Conservation (phyloP, 2,797 vertebrate species). For the Xerus rutilus region DNA sequence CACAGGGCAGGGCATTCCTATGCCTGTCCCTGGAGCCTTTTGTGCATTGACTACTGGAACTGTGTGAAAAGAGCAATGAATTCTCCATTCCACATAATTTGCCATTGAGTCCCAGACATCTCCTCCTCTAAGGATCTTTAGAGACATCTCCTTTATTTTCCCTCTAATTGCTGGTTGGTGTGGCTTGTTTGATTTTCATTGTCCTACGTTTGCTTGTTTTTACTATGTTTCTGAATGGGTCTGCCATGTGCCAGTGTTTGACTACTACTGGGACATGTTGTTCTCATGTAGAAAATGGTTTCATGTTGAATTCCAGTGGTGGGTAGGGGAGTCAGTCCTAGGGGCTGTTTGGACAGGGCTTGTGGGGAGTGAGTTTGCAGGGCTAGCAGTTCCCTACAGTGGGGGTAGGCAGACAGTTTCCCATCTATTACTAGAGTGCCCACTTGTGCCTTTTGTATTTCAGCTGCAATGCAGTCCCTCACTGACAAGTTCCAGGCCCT, state of each 20-base stretch:
- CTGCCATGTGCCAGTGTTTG: background rate
- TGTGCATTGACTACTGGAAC: background rate
- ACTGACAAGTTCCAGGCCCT: background rate
- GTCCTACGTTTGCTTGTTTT: background rate
- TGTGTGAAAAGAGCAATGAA: fast-evolving
- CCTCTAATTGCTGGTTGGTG: background rate
- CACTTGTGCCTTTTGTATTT: background rate
- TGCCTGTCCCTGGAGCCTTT: background rate
- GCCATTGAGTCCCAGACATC: background rate
- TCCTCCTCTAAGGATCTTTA: background rate
- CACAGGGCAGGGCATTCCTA: background rate
- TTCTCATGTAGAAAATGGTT: background rate
- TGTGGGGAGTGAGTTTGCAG: background rate
- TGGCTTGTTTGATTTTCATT: background rate
- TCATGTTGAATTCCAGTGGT: background rate
- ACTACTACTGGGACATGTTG: background rate
- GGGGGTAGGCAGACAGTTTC: background rate
- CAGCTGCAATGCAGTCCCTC: background rate
- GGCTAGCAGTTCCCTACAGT: no score
- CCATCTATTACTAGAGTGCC: background rate
- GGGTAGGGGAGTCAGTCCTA: background rate
- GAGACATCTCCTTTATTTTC: background rate
- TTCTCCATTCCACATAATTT: fast-evolving
- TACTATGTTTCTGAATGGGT: background rate
- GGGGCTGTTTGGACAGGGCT: background rate